Base-by-base conservation (phyloP, 2,888 invertebrate species). In the Melanotus villosus region DNA sequence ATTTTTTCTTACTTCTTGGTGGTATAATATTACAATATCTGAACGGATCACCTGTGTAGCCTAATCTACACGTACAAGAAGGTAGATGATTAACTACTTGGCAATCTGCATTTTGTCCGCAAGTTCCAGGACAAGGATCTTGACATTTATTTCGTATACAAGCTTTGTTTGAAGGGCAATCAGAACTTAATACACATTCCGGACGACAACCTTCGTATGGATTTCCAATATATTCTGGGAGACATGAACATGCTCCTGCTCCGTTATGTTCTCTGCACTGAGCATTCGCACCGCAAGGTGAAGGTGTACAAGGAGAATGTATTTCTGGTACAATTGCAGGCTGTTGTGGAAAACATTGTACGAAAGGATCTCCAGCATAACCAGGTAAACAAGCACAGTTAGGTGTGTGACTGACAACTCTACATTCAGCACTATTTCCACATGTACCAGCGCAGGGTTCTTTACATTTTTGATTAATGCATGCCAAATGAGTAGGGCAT, bases 281-380 rank as follows among this genome's bases (percentile, higher is more conserved):
- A 1, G 91, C 90, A 80, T 91, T 91, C 2, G 89, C 79, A 57
- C 91, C 90, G 77, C 90, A 90, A 1, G 90, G 90, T 45, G 89
- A 90, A 63, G 89, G 89, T 79, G 87, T 83, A 80, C 91, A 88
- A 16, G 90, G 90, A 54, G 88, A 87, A 65, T 85, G 75, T 77
- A 78, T 83, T 74, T 89, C 89, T 19, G 85, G 80, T 74, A 84
- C 65, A 75, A 81, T 74, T 75, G 82, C 81, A 19, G 82, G 82
- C 3, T 6, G 43, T 66, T 66, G 82, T 74, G 80, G 84, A 65
- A 79, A 82, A 78, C 93, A 93, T 79, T 90, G 89, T 45, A 88
- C 86, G 80, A 93, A 93, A 59, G 95, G 93, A 87, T 95, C 92
- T 0, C 95, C 95, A 5, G 88, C 89, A 77, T 88, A 91, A 30